phyloP scores from a whole-genome alignment of 2,888 invertebrate species.

The Microplitis deprimator region DNA sequence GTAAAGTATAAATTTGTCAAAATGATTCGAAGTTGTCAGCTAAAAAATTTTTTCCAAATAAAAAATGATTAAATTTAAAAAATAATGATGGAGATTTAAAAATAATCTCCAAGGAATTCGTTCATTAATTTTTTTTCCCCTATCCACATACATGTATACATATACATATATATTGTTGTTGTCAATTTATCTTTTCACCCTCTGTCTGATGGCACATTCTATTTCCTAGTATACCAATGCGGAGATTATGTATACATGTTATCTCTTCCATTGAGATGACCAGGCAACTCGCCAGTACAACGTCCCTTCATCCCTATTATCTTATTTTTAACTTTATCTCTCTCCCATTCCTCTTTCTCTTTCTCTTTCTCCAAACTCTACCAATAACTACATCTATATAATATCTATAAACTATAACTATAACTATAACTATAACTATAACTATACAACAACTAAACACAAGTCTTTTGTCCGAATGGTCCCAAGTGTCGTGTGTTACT shows the following conservation, averaged over 20 bases:
- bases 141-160: not conserved
- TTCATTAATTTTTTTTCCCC: conserved; percentile 16
- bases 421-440: too few species aligned
- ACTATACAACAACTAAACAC: not conserved
- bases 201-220: not conserved
- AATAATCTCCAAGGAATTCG: conserved; percentile 5
- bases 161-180: not conserved
- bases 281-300: conserved; percentile 32
- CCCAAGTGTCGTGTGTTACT: not conserved
- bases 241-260: conserved; percentile 27
- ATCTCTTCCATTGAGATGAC: conserved; percentile 36
- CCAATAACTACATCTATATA: too few species aligned
- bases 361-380: conserved; percentile 30
- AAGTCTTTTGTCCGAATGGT: not conserved
- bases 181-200: conserved; percentile 14
- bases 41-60: not conserved
- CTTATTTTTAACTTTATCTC: conserved; percentile 15
- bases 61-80: conserved; percentile 2
- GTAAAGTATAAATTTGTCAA: not conserved
- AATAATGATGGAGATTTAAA: not conserved
- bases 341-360: conserved; percentile 26
- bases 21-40: not conserved
- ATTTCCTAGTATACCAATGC: not conserved
- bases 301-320: conserved; percentile 6
- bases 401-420: too few species aligned